phyloP scores from a whole-genome alignment of 53 echinoderm and acorn worm species.

The Apostichopus leukothele region DNA sequence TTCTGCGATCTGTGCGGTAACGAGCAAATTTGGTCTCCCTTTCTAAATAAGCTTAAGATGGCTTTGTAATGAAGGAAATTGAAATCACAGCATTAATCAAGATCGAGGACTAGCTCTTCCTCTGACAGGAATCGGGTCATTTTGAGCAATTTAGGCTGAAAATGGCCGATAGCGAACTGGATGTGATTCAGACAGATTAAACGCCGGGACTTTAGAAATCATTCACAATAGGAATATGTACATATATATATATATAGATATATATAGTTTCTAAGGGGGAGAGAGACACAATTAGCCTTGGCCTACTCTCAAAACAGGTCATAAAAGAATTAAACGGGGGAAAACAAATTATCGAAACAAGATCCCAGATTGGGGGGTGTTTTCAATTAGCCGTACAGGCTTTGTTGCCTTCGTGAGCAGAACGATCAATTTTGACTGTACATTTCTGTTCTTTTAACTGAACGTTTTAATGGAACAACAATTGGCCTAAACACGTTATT shows the following conservation, averaged over 20 bases:
- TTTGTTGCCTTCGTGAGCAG: neutral
- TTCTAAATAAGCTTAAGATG: constrained; percentile 40
- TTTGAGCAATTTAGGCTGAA: constrained; percentile 38
- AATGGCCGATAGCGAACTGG: constrained; percentile 27
- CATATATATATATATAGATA: too few relatives aligned
- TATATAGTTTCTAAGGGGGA: neutral
- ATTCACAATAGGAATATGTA: neutral
- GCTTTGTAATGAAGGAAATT: constrained; percentile 42
- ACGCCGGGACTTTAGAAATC: constrained; percentile 13
- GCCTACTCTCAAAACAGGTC: constrained; percentile 43
- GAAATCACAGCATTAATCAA: constrained; percentile 47
- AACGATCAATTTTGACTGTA: neutral
- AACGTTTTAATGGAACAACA: neutral
- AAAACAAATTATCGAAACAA: constrained; percentile 3
- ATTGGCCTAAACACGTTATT: neutral
- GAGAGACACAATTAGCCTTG: constrained; percentile 38
- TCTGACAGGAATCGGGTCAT: constrained; percentile 39
- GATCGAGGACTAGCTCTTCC: constrained; percentile 36
- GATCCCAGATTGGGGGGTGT: neutral
- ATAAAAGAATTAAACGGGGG: neutral
- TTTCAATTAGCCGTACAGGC: neutral
- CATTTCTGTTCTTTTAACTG: neutral
- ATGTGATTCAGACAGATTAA: constrained; percentile 42
- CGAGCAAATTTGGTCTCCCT: constrained; percentile 28
- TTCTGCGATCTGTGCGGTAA: constrained; percentile 40